These are phyloP conservation scores for Trachelus stipa DNA, from an alignment of 2,888 invertebrate genomes.

Conservation along the genomic window DNA sequence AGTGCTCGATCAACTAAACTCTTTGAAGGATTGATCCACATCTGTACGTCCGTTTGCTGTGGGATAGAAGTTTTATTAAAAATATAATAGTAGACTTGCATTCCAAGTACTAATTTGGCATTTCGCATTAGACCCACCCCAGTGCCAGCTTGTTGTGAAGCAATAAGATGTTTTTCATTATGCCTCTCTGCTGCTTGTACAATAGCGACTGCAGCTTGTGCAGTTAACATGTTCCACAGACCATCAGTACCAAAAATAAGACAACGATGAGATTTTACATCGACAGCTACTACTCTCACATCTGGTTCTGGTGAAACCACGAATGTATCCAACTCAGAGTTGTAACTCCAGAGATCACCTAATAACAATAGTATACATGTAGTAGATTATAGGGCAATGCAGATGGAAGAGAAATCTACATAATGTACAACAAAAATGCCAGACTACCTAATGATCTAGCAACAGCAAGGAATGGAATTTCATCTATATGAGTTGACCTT, in stretches of 20 bases:
- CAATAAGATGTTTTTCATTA: slow-evolving; percentile 74
- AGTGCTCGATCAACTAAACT: slow-evolving; percentile 86
- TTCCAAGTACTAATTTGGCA: not conserved
- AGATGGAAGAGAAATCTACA: not conserved
- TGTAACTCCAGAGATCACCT: slow-evolving; percentile 98
- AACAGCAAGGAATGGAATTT: slow-evolving; percentile 95
- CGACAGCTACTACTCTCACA: slow-evolving; percentile 86
- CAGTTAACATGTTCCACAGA: slow-evolving; percentile 93
- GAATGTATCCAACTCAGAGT: slow-evolving; percentile 89
- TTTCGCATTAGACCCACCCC: slow-evolving; percentile 43
- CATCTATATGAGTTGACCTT: slow-evolving; percentile 90
- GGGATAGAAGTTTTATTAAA: slow-evolving; percentile 10
- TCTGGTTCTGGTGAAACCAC: slow-evolving; percentile 99
- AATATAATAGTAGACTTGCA: not conserved
- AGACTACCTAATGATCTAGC: slow-evolving; percentile 86
- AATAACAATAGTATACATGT: slow-evolving; percentile 25
- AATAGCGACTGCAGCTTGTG: slow-evolving; percentile 84
- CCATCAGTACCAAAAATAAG: slow-evolving; percentile 97
- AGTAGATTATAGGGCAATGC: not conserved
- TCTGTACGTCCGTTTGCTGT: slow-evolving; percentile 57
- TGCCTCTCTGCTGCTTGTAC: slow-evolving; percentile 86
- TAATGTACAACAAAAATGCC: not conserved
- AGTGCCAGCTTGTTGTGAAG: slow-evolving; percentile 61
- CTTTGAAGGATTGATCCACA: slow-evolving; percentile 93
- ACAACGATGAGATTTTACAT: slow-evolving; percentile 76